Evolutionary conservation across 2,888 invertebrate genomes (phyloP).

Genomic region (Amphimallon solstitiale): DNA sequence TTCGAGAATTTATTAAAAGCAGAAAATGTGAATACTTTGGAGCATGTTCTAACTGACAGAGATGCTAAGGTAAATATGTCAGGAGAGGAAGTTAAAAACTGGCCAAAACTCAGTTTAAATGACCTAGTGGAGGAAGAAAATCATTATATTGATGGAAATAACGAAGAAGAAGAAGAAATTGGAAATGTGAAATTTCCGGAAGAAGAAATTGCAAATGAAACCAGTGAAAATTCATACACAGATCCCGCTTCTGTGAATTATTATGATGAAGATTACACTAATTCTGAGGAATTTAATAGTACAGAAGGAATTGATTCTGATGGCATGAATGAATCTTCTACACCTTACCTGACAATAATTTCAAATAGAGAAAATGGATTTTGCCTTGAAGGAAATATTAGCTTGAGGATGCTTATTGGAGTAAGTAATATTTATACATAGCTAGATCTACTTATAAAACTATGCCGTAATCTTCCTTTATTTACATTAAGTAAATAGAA

Average conservation of each 20-base stretch:
- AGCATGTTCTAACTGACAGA: neutral
- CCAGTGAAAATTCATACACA: neutral
- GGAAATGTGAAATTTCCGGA: neutral
- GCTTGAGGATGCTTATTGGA: slow-evolving; percentile 6
- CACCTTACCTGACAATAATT: neutral
- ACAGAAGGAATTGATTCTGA: neutral
- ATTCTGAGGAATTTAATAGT: slow-evolving; percentile 14
- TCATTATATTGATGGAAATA: neutral
- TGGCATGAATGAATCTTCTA: neutral
- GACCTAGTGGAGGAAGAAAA: slow-evolving; percentile 2
- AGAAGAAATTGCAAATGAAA: neutral
- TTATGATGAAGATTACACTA: slow-evolving; percentile 5
- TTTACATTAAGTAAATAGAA: too few species aligned
- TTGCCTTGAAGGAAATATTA: slow-evolving; percentile 12
- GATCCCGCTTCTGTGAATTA: neutral
- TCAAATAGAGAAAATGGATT: neutral
- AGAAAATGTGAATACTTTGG: neutral
- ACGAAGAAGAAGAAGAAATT: neutral
- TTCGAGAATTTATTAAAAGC: neutral
- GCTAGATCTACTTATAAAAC: too few species aligned
- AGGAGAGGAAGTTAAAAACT: neutral
- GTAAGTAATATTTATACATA: slow-evolving; percentile 7
- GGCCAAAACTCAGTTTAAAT: slow-evolving; percentile 19
- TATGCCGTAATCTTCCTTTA: neutral
- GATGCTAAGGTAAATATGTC: slow-evolving; percentile 5